Conservation (phyloP, 2,113 vertebrate genomes). For the Emydura subglobosa region DNA sequence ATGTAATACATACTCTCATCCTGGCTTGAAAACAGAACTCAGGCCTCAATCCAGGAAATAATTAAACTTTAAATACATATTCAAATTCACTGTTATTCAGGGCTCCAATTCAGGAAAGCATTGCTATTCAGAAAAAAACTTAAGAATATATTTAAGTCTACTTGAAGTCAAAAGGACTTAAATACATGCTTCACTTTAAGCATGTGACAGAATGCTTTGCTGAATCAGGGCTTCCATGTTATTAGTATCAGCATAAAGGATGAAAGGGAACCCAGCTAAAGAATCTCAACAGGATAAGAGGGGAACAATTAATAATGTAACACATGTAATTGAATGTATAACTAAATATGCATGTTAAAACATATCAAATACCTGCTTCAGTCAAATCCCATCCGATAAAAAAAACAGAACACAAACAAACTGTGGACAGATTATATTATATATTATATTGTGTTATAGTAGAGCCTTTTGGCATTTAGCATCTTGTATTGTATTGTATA, state of each 20-base stretch:
- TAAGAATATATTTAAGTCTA: background rate
- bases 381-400: background rate
- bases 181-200: background rate
- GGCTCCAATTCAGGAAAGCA: background rate
- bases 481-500: background rate
- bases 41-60: background rate
- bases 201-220: background rate
- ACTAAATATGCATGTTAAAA: background rate
- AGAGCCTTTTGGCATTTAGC: background rate
- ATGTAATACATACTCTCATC: background rate
- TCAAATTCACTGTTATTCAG: background rate
- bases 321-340: background rate
- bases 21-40: background rate
- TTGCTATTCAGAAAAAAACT: background rate
- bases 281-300: background rate
- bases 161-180: background rate
- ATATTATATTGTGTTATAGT: background rate
- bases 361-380: background rate
- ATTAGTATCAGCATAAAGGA: background rate
- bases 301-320: background rate
- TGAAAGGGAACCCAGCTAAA: background rate
- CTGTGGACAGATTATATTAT: background rate
- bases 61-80: background rate
- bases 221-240: background rate
- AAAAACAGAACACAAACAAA: background rate